Percentiles rank a stretch among this genome's conserved stretches.
phyloP scores from a whole-genome alignment of 2,888 invertebrate genomes.

The Synanthedon vespiformis region DNA sequence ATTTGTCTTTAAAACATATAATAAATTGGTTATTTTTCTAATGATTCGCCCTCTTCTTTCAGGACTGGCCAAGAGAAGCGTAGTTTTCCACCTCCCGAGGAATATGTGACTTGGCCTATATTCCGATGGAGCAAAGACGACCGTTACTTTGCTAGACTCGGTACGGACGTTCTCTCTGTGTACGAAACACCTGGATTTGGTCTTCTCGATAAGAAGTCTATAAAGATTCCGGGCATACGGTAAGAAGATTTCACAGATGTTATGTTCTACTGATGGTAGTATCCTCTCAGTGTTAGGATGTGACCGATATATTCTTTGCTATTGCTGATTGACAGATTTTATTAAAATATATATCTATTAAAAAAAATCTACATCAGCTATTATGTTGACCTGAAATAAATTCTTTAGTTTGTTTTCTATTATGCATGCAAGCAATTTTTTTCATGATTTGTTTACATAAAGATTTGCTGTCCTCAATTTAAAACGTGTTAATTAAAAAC shows the following conservation, averaged over 20 bases:
- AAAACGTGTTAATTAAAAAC: too few species aligned
- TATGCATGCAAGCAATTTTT: too few species aligned
- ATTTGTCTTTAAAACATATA: neutral
- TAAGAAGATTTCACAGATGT: constrained; percentile 8
- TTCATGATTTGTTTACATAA: too few species aligned
- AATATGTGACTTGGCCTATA: constrained; percentile 89
- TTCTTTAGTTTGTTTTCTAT: too few species aligned
- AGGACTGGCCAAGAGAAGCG: constrained; percentile 93
- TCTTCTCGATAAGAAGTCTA: constrained; percentile 92
- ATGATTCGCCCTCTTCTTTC: constrained; percentile 5
- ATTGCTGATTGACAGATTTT: too few species aligned
- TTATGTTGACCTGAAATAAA: too few species aligned
- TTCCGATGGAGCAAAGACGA: constrained; percentile 98
- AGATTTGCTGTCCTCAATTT: too few species aligned
- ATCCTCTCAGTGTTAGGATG: too few species aligned
- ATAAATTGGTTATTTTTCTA: neutral
- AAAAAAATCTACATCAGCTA: too few species aligned
- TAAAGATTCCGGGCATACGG: constrained; percentile 88
- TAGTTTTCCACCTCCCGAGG: constrained; percentile 87
- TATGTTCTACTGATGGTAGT: too few species aligned
- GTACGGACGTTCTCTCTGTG: constrained; percentile 86
- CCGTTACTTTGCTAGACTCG: constrained; percentile 91
- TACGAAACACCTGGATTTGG: constrained; percentile 98
- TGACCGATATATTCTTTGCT: too few species aligned
- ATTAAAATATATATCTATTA: too few species aligned